Percentiles rank a stretch among this genome's conserved stretches.
Conservation (phyloP, 2,888 invertebrate genomes). For the Heteromurus nitidus region DNA sequence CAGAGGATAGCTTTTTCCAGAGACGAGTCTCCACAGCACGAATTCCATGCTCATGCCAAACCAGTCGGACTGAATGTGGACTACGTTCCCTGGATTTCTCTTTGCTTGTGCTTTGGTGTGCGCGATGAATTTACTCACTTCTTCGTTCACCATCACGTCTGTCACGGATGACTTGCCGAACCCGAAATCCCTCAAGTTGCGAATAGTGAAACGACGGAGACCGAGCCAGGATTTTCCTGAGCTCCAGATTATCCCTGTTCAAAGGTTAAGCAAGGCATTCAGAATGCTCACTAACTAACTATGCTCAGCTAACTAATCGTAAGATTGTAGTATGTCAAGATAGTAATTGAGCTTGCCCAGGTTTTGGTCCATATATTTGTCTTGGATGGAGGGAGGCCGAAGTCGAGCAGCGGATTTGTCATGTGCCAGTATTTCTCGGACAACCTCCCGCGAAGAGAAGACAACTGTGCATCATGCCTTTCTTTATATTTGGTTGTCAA, state of each 20-base stretch:
- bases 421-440: conserved; percentile 24
- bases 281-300: too few species aligned
- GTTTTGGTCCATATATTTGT: conserved; percentile 21
- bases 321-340: too few species aligned
- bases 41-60: conserved; percentile 15
- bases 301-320: too few species aligned
- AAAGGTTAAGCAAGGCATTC: too few species aligned
- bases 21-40: conserved; percentile 33
- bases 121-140: conserved; percentile 26
- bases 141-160: conserved; percentile 32
- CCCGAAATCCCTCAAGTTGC: conserved; percentile 40
- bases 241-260: conserved; percentile 28
- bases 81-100: neutral
- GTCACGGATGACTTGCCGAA: conserved; percentile 22
- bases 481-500: too few species aligned
- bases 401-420: conserved; percentile 5
- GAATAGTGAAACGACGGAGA: conserved; percentile 34
- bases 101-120: neutral
- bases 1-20: conserved; percentile 29
- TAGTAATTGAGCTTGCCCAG: neutral
- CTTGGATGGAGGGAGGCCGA: conserved; percentile 6
- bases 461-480: too few species aligned
- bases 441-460: neutral
- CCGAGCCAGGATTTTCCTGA: conserved; percentile 19
- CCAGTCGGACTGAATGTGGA: neutral